A percentile compares a stretch with the other conserved stretches of the same genome.
phyloP scores from a whole-genome alignment of 2,797 vertebrate species.

The Apodemus agrarius region DNA sequence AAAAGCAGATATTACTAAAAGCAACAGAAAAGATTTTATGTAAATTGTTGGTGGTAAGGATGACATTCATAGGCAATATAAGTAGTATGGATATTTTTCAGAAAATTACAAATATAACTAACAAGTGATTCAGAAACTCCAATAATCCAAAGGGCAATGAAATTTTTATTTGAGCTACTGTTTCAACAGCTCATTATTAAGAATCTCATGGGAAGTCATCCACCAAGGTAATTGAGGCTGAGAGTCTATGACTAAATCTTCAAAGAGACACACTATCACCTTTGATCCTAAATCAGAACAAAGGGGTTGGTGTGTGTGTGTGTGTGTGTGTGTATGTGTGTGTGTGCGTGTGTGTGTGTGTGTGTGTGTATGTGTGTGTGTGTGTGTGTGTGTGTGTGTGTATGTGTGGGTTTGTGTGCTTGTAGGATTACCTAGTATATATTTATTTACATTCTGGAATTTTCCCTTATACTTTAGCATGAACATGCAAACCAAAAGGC shows the following conservation, averaged over 20 bases:
- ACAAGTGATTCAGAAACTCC: neutral
- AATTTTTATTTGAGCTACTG: conserved; percentile 8
- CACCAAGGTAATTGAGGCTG: neutral
- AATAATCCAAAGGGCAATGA: neutral
- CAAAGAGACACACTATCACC: neutral
- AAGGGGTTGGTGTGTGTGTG: neutral
- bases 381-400: too few species aligned
- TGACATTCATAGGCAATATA: neutral
- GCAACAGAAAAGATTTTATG: neutral
- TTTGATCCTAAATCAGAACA: neutral
- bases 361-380: too few species aligned
- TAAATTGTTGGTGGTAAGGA: neutral
- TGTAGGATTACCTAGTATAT: neutral
- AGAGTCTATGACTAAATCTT: neutral
- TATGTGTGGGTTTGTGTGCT: neutral
- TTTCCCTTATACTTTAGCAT: neutral
- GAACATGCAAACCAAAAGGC: neutral
- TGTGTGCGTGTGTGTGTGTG: too few species aligned
- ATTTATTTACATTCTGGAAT: neutral
- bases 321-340: too few species aligned
- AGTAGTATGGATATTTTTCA: neutral
- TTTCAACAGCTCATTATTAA: neutral
- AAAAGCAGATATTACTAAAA: neutral
- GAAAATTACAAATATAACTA: neutral
- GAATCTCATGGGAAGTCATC: neutral